Evolutionary conservation across 2,113 vertebrate species (phyloP).

Genomic region (Sander lucioperca): DNA sequence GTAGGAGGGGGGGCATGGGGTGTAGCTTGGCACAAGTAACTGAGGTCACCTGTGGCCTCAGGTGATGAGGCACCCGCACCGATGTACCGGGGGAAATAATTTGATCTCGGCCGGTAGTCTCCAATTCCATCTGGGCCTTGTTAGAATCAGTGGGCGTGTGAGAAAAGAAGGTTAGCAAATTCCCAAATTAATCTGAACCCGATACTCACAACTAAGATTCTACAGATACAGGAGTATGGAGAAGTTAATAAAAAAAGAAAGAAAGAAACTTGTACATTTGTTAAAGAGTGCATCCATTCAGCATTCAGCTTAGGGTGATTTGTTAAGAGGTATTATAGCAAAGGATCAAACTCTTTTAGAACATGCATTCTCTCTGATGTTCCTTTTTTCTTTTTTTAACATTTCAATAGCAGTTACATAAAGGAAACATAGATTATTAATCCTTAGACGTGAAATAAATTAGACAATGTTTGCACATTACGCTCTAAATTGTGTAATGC

Average conservation of each 20-base stretch:
- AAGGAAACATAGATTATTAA: background rate
- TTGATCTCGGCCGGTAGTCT: constrained; percentile 80
- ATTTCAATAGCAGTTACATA: too few relatives aligned
- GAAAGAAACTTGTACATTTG: background rate
- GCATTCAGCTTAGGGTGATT: background rate
- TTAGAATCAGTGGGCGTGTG: background rate
- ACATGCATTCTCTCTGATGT: background rate
- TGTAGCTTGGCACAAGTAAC: constrained; percentile 78
- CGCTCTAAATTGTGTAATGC: background rate
- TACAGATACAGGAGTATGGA: background rate
- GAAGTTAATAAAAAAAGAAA: background rate
- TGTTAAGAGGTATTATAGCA: background rate
- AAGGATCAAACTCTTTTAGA: background rate
- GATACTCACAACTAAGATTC: background rate
- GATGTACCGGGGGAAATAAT: constrained; percentile 66
- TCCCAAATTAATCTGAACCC: background rate
- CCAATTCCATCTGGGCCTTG: constrained; percentile 83
- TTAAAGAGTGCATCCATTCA: background rate
- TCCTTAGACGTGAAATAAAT: background rate
- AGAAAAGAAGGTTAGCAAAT: constrained; percentile 4
- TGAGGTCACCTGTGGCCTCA: constrained; percentile 79
- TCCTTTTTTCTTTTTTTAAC: background rate
- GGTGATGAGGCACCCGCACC: constrained; percentile 64
- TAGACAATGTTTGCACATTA: background rate
- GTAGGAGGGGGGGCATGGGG: background rate